Evolutionary conservation across 2,888 invertebrate species (phyloP).

Genomic region (Helleia helle): DNA sequence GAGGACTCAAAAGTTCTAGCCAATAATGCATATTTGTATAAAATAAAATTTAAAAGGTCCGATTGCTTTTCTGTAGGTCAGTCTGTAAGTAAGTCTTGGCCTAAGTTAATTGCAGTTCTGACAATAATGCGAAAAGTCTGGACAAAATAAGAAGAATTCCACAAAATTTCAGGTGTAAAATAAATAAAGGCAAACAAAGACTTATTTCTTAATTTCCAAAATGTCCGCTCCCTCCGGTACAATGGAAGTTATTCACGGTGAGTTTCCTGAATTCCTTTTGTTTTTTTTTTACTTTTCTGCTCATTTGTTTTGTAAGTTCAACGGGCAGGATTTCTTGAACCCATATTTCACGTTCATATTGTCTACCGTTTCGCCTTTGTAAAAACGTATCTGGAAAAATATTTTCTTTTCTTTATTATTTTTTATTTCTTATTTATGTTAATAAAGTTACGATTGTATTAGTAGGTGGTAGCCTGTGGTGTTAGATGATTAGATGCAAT

Average conservation of each 20-base stretch:
- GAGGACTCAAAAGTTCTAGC: too few species aligned
- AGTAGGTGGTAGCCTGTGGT: too few species aligned
- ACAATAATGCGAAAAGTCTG: not conserved
- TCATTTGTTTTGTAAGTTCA: conserved; percentile 60
- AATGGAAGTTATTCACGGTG: conserved; percentile 61
- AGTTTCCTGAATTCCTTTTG: conserved; percentile 60
- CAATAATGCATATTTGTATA: too few species aligned
- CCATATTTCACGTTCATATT: conserved; percentile 73
- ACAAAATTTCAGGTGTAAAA: conserved; percentile 1
- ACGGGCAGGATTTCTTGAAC: conserved; percentile 65
- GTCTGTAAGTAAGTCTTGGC: too few species aligned
- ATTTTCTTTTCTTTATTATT: too few species aligned
- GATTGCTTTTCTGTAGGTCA: too few species aligned
- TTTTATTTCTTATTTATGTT: not conserved
- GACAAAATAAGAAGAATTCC: not conserved
- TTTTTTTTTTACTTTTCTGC: conserved; percentile 61
- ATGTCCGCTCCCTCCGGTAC: conserved; percentile 34
- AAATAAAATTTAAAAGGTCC: too few species aligned
- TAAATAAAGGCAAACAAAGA: conserved; percentile 13
- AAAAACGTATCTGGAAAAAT: too few species aligned
- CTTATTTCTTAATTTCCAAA: conserved; percentile 22
- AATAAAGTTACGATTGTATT: too few species aligned
- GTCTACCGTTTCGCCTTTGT: conserved; percentile 35
- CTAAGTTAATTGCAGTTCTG: too few species aligned
- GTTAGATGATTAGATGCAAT: too few species aligned